Conservation (phyloP, 2,888 invertebrate species). For the Drosophila emarginata region DNA sequence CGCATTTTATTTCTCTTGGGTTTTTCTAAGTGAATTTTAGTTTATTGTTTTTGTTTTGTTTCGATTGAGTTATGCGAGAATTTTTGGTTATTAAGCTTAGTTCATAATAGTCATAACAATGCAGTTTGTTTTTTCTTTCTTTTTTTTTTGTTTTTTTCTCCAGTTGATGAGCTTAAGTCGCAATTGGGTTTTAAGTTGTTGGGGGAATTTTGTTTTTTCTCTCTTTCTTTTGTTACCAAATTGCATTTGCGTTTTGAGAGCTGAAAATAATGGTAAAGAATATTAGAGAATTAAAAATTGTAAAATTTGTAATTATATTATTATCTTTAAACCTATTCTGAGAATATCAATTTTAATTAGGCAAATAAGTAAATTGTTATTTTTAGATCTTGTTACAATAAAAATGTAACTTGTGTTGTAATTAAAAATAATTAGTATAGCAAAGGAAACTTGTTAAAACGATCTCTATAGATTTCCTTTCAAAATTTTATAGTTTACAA, state of each 20-base stretch:
- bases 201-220: conserved; percentile 29
- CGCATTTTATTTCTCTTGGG: background rate
- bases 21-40: conserved; percentile 43
- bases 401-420: conserved; percentile 21
- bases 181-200: conserved; percentile 44
- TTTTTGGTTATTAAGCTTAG: conserved; percentile 63
- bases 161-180: conserved; percentile 39
- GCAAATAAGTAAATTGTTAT: conserved; percentile 12
- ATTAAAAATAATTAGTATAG: too few species aligned
- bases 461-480: too few species aligned
- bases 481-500: too few species aligned
- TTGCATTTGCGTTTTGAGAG: conserved; percentile 21
- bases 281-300: background rate
- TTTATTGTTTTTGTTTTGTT: conserved; percentile 42
- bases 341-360: conserved; percentile 1
- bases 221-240: conserved; percentile 32
- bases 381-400: conserved; percentile 15
- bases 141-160: conserved; percentile 45
- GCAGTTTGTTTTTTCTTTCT: conserved; percentile 56
- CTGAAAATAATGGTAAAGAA: conserved; percentile 28
- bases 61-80: conserved; percentile 66
- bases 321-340: conserved; percentile 1
- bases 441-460: too few species aligned
- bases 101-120: conserved; percentile 55
- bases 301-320: background rate